phyloP scores from a whole-genome alignment of 2,888 invertebrate genomes.

The Anaspis maculata region DNA sequence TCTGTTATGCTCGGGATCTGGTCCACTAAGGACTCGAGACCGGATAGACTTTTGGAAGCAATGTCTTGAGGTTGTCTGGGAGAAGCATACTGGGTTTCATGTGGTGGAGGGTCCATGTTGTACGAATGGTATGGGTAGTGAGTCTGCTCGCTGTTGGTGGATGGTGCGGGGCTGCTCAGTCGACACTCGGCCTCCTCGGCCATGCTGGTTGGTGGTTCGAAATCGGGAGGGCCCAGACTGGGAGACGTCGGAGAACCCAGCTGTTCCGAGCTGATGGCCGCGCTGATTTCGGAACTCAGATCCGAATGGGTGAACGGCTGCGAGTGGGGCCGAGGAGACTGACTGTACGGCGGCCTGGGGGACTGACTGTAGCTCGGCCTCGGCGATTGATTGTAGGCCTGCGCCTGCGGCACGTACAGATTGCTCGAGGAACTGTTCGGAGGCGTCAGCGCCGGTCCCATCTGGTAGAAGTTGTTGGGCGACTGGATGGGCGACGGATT shows the following conservation, averaged over 20 bases:
- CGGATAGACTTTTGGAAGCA: slow-evolving; percentile 78
- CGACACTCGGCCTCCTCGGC: slow-evolving; percentile 48
- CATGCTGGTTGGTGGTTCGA: slow-evolving; percentile 64
- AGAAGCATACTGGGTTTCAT: slow-evolving; percentile 40
- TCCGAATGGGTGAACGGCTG: slow-evolving; percentile 61
- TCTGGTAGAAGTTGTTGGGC: slow-evolving; percentile 43
- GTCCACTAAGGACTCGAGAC: slow-evolving; percentile 81
- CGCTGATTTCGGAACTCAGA: slow-evolving; percentile 68
- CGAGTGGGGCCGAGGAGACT: slow-evolving; percentile 41
- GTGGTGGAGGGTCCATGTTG: slow-evolving; percentile 38
- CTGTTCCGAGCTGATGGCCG: slow-evolving; percentile 64
- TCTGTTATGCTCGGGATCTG: slow-evolving; percentile 86
- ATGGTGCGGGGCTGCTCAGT: slow-evolving; percentile 45
- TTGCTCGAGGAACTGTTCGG: slow-evolving; percentile 37
- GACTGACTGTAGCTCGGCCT: slow-evolving; percentile 33
- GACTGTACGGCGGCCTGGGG: slow-evolving; percentile 29
- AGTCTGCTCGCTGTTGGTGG: slow-evolving; percentile 36
- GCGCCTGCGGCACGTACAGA: slow-evolving; percentile 35
- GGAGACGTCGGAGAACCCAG: slow-evolving; percentile 63
- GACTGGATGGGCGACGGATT: slow-evolving; percentile 46
- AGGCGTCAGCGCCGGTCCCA: slow-evolving; percentile 38
- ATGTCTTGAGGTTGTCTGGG: slow-evolving; percentile 58
- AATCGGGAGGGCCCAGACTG: slow-evolving; percentile 55
- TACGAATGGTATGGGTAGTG: slow-evolving; percentile 39
- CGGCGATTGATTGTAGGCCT: slow-evolving; percentile 36